Conservation (phyloP, 2,113 vertebrate genomes). For the Bambusicola thoracicus region DNA sequence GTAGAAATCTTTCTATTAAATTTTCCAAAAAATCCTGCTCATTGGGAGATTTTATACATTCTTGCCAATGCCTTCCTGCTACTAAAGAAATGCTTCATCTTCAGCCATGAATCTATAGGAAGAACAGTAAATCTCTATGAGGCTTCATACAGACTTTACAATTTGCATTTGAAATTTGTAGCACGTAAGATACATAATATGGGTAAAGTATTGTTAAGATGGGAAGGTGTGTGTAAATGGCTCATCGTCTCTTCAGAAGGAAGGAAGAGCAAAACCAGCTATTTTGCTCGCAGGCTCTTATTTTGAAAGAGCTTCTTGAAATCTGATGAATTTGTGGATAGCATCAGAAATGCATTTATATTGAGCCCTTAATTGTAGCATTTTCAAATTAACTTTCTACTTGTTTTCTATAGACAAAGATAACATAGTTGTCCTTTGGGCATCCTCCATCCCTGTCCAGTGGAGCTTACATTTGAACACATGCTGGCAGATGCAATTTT, state of each 20-base stretch:
- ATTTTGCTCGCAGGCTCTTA: background rate
- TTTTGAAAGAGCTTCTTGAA: slow-evolving; percentile 31
- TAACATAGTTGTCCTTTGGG: background rate
- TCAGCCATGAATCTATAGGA: background rate
- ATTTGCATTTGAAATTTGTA: background rate
- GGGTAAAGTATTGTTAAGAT: background rate
- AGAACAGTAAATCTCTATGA: background rate
- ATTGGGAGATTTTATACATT: background rate
- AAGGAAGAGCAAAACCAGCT: background rate
- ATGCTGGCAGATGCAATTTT: background rate
- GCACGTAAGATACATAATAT: background rate
- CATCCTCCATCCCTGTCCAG: background rate
- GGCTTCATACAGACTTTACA: slow-evolving; percentile 4
- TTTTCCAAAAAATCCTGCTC: background rate
- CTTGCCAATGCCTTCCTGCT: background rate
- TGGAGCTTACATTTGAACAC: background rate
- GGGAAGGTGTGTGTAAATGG: background rate
- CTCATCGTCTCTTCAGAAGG: background rate
- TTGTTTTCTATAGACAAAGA: slow-evolving; percentile 9
- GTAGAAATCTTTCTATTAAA: slow-evolving; percentile 5
- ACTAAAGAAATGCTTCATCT: background rate
- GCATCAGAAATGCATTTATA: slow-evolving; percentile 7
- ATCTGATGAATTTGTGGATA: background rate
- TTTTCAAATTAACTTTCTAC: slow-evolving; percentile 28
- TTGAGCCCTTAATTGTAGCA: slow-evolving; percentile 16